These are phyloP conservation scores for Sclerodermus sp. DNA, from an alignment of 2,888 invertebrate genomes.

Conservation along the genomic window DNA sequence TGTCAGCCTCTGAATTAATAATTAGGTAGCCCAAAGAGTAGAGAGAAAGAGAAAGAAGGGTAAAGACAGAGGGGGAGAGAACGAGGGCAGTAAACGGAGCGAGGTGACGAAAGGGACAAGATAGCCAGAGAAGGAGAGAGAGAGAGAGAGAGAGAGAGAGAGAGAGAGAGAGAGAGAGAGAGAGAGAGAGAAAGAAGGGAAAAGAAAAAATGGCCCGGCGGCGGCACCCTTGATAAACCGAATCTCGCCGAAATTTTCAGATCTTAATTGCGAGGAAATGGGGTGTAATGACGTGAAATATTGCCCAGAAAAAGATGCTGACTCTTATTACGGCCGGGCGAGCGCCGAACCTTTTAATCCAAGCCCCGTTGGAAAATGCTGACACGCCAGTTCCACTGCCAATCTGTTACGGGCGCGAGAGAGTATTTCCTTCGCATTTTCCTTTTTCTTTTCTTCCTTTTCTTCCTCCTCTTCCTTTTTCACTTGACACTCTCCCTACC, in stretches of 20 bases:
- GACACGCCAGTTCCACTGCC: slow-evolving; percentile 44
- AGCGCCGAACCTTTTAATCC: slow-evolving; percentile 47
- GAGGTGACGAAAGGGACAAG: background rate
- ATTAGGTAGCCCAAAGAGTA: too few species aligned
- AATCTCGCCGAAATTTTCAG: slow-evolving; percentile 30
- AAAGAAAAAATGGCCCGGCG: background rate
- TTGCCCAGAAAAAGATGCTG: slow-evolving; percentile 51
- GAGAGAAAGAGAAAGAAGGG: too few species aligned
- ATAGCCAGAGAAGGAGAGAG: background rate
- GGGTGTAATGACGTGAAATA: slow-evolving; percentile 51
- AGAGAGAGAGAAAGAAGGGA: slow-evolving; percentile 5
- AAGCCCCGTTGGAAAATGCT: slow-evolving; percentile 42
- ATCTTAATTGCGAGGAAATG: slow-evolving; percentile 51
- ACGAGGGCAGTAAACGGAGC: background rate
- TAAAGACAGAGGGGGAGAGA: too few species aligned
- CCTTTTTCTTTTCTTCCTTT: too few species aligned
- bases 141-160: slow-evolving; percentile 1
- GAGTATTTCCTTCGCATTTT: background rate
- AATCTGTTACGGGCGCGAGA: slow-evolving; percentile 43
- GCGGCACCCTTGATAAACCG: slow-evolving; percentile 25
- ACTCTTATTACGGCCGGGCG: slow-evolving; percentile 45
- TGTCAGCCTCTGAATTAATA: too few species aligned
- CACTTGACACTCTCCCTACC: too few species aligned
- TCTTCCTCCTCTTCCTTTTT: too few species aligned
- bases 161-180: background rate